Base-by-base conservation (phyloP, 1,140 invertebrate species). In the Zaprionus lachaisei region DNA sequence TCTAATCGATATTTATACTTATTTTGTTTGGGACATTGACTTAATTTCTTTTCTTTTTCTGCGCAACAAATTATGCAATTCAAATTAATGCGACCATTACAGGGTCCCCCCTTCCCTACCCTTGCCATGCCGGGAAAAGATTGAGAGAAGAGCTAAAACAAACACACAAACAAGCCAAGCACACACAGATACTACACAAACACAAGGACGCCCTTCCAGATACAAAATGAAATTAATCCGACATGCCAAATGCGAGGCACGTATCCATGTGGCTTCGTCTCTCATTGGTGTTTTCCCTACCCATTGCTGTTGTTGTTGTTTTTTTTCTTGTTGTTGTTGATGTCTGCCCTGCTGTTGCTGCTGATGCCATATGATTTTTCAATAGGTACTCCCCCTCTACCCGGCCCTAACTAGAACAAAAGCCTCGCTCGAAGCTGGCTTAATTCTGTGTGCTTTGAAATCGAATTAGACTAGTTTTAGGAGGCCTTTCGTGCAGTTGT, bases 21-120 rank as follows among this genome's bases (percentile, higher is more conserved):
- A 90, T 89, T 81, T 81, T 90, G 81, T 74, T 89, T 90, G 76
- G 72, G 78, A 79, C 75, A 90, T 89, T 90, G 81, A 81, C 85
- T 89, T 89, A 89, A 89, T 89, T 89, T 77, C 85, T 82, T 82
- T 79, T 78, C 68, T 77, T 68, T 76, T 63, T 68, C 84, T 75
- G 61, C 85, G 73, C 79, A 83, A 83, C 81, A 90, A 91, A 90
- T 90, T 90, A 90, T 90, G 85, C 85, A 90, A 90, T 90, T 90
- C 85, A 90, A 90, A 90, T 90, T 90, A 90, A 90, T 90, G 85
- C 68, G 62, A 56, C 73, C 79, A 85, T 90, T 90, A 90, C 71
- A 77, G 37, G 68, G 41, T 60, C 47, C 28, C 41, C 31, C 31
- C 9, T 34, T 34, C 31, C 31, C 12, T 14, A 15, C 37, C 14